Percentiles rank a stretch among this genome's conserved stretches.
Evolutionary conservation across 2,888 invertebrate genomes (phyloP).

Genomic region (Leptinotarsa tumamoca): DNA sequence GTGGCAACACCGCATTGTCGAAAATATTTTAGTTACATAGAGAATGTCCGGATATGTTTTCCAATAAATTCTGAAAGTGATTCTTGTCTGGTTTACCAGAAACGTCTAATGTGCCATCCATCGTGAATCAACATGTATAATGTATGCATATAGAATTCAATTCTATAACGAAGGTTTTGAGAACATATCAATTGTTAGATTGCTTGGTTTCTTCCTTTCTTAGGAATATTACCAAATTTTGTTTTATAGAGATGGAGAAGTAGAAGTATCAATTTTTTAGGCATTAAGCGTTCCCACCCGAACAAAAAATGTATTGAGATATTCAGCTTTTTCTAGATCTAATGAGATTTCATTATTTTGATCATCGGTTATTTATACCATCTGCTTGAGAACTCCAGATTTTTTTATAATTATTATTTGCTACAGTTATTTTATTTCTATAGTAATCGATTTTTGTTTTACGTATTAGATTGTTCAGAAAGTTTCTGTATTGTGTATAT

Average conservation of each 20-base stretch:
- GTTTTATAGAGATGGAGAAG: background rate
- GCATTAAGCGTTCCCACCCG: constrained; percentile 17
- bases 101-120: no score
- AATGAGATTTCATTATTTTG: background rate
- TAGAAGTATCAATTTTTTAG: constrained; percentile 17
- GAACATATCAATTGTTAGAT: no score
- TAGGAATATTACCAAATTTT: no score
- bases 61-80: no score
- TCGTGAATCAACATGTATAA: no score
- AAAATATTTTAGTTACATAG: no score
- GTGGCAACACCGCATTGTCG: no score
- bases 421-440: constrained; percentile 15
- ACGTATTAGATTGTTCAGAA: constrained; percentile 20
- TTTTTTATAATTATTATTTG: constrained; percentile 23
- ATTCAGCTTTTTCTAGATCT: background rate
- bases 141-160: no score
- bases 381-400: constrained; percentile 20
- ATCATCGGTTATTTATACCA: constrained; percentile 24
- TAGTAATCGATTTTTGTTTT: constrained; percentile 24
- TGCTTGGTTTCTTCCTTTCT: no score
- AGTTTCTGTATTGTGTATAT: constrained; percentile 22
- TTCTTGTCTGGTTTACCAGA: no score
- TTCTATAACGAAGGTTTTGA: no score
- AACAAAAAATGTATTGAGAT: constrained; percentile 18
- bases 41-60: no score